These are phyloP conservation scores for Cygnus buccinator DNA, from an alignment of 2,113 vertebrate genomes.

Conservation along the genomic window DNA sequence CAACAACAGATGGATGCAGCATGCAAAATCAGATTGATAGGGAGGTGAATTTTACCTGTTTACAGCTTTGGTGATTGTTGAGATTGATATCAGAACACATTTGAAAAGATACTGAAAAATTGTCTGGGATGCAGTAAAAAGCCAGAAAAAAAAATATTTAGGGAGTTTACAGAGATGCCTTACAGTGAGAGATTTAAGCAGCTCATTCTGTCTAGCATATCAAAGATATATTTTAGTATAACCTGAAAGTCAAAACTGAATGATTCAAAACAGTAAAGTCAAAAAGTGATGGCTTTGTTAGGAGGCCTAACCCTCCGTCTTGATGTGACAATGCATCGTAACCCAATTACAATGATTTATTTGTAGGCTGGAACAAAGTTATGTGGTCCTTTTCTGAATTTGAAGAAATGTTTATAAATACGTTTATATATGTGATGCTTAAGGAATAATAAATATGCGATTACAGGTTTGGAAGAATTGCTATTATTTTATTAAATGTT, in stretches of 20 bases:
- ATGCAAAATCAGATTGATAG: background rate
- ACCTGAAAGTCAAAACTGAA: constrained; percentile 65
- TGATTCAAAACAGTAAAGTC: constrained; percentile 60
- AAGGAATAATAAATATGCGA: constrained; percentile 31
- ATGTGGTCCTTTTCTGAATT: background rate
- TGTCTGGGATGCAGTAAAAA: constrained; percentile 26
- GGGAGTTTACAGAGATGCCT: constrained; percentile 35
- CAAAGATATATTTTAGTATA: constrained; percentile 46
- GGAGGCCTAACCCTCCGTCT: constrained; percentile 7
- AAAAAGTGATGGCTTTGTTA: constrained; percentile 23
- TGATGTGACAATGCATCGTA: constrained; percentile 29
- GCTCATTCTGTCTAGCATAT: constrained; percentile 34
- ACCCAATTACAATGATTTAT: constrained; percentile 59
- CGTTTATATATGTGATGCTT: background rate
- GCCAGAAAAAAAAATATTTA: constrained; percentile 15
- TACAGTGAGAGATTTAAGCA: constrained; percentile 42
- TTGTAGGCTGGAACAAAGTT: constrained; percentile 22
- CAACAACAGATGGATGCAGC: background rate
- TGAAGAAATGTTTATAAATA: background rate
- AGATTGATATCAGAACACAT: constrained; percentile 29
- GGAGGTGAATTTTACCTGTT: constrained; percentile 25
- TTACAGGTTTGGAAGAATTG: background rate
- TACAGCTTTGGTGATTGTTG: background rate
- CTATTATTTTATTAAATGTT: background rate
- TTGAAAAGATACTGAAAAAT: constrained; percentile 55